Evolutionary conservation across 2,888 invertebrate species (phyloP), one percentile per base, ranked within the genome.

Genomic region (Stenichneumon culpator): DNA sequence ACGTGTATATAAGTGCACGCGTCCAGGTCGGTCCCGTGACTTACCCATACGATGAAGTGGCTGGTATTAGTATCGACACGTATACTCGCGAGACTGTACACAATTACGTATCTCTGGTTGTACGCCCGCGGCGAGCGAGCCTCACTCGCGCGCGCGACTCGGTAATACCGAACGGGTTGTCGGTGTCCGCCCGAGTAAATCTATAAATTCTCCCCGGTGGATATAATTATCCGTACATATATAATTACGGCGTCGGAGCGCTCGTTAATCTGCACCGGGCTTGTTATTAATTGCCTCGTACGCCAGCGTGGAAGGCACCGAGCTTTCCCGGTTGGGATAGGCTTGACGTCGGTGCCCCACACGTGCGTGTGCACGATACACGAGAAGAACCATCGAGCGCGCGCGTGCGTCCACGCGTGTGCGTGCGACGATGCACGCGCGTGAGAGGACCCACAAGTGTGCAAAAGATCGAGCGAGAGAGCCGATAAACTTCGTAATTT

Each of bases 231-330:
- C 79, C 60, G 78, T 78, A 79, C 67, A 79, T 86, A 82, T 79
- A 87, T 87, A 89, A 88, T 89, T 87, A 87, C 87, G 84, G 86
- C 86, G 88, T 86, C 87, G 86, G 82, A 87, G 84, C 83, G 82
- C 84, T 81, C 88, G 86, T 89, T 87, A 89, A 88, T 89, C 88
- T 84, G 86, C 84, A 82, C 86, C 85, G 78, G 83, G 74, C 75
- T 77, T 79, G 86, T 89, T 88, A 89, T 89, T 88, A 88, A 89
- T 89, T 89, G 88, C 86, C 82, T 86, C 65, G 50, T 78, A 22
- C 39, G 39, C 67, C 19, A 32, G 63, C 63, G 67, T 22, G 67
- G 39, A 67, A 39, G 39, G 67, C 67, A 50, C 22, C 65, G 82
- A 77, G 75, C 75, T 82, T 77, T 77, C 70, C 69, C 65, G 65